Evolutionary conservation across 2,888 invertebrate species (phyloP).

Genomic region (Hipparchia sbordonii): DNA sequence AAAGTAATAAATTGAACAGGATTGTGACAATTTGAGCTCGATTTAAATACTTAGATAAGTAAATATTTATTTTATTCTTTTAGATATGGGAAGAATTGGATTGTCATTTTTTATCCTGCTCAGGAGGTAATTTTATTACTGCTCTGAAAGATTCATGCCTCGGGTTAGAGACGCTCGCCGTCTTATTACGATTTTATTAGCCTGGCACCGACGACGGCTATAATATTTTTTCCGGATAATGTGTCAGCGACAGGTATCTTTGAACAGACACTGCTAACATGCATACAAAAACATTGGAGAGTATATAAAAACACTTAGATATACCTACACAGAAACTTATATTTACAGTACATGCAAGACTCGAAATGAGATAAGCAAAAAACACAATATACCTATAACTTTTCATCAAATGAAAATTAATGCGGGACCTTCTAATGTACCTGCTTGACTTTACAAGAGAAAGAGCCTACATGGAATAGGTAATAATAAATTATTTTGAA

Average conservation of each 20-base stretch:
- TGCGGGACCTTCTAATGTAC: too few species aligned
- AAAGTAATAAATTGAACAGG: background rate
- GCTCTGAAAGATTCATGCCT: slow-evolving; percentile 64
- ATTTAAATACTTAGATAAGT: slow-evolving; percentile 34
- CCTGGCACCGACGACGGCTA: slow-evolving; percentile 55
- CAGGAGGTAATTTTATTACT: slow-evolving; percentile 76
- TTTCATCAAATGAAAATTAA: too few species aligned
- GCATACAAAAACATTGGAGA: background rate
- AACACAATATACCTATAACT: background rate
- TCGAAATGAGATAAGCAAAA: background rate
- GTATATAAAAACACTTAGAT: too few species aligned
- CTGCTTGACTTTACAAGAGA: too few species aligned
- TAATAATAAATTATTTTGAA: too few species aligned
- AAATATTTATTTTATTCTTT: slow-evolving; percentile 39
- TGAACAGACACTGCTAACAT: slow-evolving; percentile 43
- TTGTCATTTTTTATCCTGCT: slow-evolving; percentile 68
- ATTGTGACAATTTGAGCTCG: slow-evolving; percentile 20
- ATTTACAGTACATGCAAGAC: too few species aligned
- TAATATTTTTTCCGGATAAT: slow-evolving; percentile 69
- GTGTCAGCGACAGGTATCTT: slow-evolving; percentile 42
- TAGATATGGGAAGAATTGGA: slow-evolving; percentile 57
- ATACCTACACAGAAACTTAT: too few species aligned
- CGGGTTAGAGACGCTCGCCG: slow-evolving; percentile 56
- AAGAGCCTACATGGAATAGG: too few species aligned
- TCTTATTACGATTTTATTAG: slow-evolving; percentile 78